Evolutionary conservation across 2,888 invertebrate species (phyloP).

Genomic region (Elaeidobius kamerunicus): DNA sequence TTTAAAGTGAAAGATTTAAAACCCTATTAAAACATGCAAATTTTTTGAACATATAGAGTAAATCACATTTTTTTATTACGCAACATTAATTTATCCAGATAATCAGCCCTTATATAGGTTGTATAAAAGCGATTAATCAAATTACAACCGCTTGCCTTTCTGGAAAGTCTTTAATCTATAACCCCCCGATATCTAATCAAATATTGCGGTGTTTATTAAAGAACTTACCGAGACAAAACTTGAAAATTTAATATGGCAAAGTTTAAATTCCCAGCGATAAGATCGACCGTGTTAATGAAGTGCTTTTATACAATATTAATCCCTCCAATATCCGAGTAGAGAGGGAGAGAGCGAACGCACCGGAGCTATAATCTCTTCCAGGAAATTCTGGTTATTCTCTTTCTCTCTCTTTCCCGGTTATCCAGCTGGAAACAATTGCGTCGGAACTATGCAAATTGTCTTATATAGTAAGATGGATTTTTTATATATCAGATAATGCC

Average conservation of each 20-base stretch:
- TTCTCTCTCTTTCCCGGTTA: not conserved
- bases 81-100: too few relatives aligned
- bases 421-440: too few relatives aligned
- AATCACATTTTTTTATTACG: too few relatives aligned
- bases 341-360: not conserved
- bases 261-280: conserved; percentile 30
- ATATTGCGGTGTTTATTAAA: conserved; percentile 20
- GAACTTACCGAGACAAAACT: conserved; percentile 15
- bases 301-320: conserved; percentile 37
- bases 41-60: too few relatives aligned
- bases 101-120: too few relatives aligned
- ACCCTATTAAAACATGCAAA: too few relatives aligned
- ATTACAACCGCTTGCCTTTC: too few relatives aligned
- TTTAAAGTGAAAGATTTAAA: too few relatives aligned
- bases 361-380: not conserved
- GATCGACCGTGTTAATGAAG: conserved; percentile 36
- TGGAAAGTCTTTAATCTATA: conserved; percentile 16
- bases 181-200: conserved; percentile 10
- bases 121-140: too few relatives aligned
- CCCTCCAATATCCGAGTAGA: conserved; percentile 32
- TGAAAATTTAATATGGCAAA: conserved; percentile 19
- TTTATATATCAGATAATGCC: too few relatives aligned
- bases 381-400: not conserved
- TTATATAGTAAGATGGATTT: too few relatives aligned
- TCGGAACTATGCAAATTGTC: too few relatives aligned